Evolutionary conservation across 2,113 vertebrate genomes (phyloP).

Genomic region (Cromileptes altivelis): DNA sequence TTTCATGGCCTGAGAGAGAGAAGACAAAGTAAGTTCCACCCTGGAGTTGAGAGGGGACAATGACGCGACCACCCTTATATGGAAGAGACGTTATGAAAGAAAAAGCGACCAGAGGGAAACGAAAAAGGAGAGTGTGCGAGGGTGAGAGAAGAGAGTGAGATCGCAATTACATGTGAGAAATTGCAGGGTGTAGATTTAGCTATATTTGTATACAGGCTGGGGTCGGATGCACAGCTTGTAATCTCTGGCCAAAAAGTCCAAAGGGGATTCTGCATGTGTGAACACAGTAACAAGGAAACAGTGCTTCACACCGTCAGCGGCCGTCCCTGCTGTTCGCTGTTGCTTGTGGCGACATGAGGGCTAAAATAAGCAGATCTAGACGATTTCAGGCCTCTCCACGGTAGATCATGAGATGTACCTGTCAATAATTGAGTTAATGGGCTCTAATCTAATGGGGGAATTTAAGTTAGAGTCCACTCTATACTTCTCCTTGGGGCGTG

Average conservation of each 20-base stretch:
- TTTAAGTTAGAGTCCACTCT: slow-evolving; percentile 47
- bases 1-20: slow-evolving; percentile 54
- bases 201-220: slow-evolving; percentile 51
- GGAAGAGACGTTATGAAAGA: slow-evolving; percentile 36
- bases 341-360: slow-evolving; percentile 71
- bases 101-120: background rate
- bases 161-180: slow-evolving; percentile 17
- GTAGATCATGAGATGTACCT: slow-evolving; percentile 66
- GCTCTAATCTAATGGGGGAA: slow-evolving; percentile 58
- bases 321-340: slow-evolving; percentile 69
- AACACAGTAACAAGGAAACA: slow-evolving; percentile 52
- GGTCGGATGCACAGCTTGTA: slow-evolving; percentile 26
- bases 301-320: slow-evolving; percentile 52
- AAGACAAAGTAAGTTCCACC: slow-evolving; percentile 43
- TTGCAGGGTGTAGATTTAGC: slow-evolving; percentile 26
- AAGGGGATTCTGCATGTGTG: slow-evolving; percentile 67
- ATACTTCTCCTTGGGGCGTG: slow-evolving; percentile 47
- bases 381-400: slow-evolving; percentile 42
- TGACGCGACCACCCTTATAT: slow-evolving; percentile 42
- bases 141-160: slow-evolving; percentile 30
- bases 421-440: slow-evolving; percentile 82
- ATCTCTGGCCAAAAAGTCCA: slow-evolving; percentile 58
- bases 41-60: slow-evolving; percentile 36
- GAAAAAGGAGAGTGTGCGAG: slow-evolving; percentile 1
- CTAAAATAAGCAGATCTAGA: slow-evolving; percentile 77